Conservation (phyloP, 2,113 vertebrate species). For the Pelecanoides urinatrix region DNA sequence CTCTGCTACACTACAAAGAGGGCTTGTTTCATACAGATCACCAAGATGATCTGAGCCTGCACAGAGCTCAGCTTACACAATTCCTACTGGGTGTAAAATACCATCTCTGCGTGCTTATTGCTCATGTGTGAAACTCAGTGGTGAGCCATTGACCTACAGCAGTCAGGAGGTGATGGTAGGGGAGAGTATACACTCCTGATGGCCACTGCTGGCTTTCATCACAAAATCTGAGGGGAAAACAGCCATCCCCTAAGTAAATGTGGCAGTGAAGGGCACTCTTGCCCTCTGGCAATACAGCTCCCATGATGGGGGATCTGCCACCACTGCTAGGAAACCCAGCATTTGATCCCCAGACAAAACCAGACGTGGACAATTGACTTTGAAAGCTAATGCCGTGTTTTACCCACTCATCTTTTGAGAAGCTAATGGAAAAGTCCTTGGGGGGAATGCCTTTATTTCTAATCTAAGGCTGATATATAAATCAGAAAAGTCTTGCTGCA, state of each 20-base stretch:
- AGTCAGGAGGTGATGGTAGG: not conserved
- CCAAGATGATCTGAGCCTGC: not conserved
- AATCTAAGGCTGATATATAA: not conserved
- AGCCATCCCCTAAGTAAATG: not conserved
- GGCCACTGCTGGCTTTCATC: not conserved
- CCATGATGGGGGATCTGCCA: not conserved
- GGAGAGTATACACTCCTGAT: not conserved
- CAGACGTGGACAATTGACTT: not conserved
- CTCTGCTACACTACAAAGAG: not conserved
- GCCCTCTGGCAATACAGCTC: not conserved
- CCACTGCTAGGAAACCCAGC: not conserved
- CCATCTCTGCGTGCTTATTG: fast-evolving
- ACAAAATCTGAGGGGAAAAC: not conserved
- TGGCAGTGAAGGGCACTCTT: not conserved
- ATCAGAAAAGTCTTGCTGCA: not conserved
- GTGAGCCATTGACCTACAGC: not conserved
- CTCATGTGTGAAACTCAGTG: not conserved
- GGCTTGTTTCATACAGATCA: not conserved
- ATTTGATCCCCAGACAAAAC: not conserved
- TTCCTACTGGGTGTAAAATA: not conserved
- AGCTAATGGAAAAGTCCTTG: not conserved
- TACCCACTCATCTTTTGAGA: not conserved
- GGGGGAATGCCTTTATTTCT: not conserved
- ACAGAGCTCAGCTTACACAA: not conserved
- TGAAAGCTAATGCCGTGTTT: not conserved